phyloP scores from a whole-genome alignment of 2,888 invertebrate genomes.

The Pogonocherus hispidulus region DNA sequence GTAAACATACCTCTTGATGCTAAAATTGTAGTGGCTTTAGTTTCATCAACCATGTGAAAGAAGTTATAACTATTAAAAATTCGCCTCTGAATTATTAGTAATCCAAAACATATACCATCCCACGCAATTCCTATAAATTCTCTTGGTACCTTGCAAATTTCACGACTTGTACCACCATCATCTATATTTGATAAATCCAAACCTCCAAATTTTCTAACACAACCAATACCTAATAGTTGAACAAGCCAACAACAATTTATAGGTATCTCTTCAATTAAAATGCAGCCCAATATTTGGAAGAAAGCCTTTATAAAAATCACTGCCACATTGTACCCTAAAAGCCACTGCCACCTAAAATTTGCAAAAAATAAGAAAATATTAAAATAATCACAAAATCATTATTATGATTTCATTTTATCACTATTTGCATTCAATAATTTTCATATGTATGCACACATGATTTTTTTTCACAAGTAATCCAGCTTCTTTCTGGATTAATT shows the following conservation, averaged over 20 bases:
- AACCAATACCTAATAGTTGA: slow-evolving; percentile 92
- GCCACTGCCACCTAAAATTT: slow-evolving; percentile 83
- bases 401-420: too few species aligned
- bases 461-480: too few species aligned
- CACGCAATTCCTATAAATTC: slow-evolving; percentile 92
- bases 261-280: slow-evolving; percentile 77
- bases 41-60: slow-evolving; percentile 95
- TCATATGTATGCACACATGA: too few species aligned
- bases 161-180: slow-evolving; percentile 38
- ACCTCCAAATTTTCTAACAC: slow-evolving; percentile 81
- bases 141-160: slow-evolving; percentile 77
- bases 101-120: slow-evolving; percentile 96
- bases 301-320: slow-evolving; percentile 91
- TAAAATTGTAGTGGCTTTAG: slow-evolving; percentile 93
- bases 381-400: too few species aligned
- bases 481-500: too few species aligned
- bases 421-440: too few species aligned
- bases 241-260: slow-evolving; percentile 76
- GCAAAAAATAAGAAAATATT: neutral
- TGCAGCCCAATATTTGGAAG: slow-evolving; percentile 93
- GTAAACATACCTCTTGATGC: slow-evolving; percentile 80
- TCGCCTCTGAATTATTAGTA: slow-evolving; percentile 91
- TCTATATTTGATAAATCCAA: slow-evolving; percentile 44
- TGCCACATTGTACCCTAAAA: slow-evolving; percentile 90
- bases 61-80: slow-evolving; percentile 97